Percentiles rank a stretch among this genome's conserved stretches.
Conservation (phyloP, 2,888 invertebrate genomes). For the Drosophila robusta region DNA sequence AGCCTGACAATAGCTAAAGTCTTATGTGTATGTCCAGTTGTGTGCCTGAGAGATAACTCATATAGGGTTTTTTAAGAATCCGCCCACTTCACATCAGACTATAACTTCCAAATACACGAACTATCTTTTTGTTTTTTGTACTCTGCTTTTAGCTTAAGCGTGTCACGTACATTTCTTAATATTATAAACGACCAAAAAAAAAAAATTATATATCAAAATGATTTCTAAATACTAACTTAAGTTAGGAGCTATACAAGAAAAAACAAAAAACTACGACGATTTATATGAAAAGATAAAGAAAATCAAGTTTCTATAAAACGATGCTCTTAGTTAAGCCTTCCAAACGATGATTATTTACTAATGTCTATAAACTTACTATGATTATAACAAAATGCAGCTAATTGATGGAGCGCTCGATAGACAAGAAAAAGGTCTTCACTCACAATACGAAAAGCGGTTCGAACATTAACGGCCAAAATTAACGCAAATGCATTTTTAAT, state of each 20-base stretch:
- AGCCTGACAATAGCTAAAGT: conserved; percentile 45
- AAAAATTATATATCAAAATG: conserved; percentile 40
- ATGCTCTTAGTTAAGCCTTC: conserved; percentile 66
- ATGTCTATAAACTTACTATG: conserved; percentile 32
- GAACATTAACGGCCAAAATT: conserved; percentile 38
- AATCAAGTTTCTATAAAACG: conserved; percentile 36
- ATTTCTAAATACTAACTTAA: conserved; percentile 60
- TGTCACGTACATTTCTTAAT: conserved; percentile 47
- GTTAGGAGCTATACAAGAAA: conserved; percentile 34
- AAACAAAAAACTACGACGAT: conserved; percentile 32
- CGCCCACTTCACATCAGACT: neutral
- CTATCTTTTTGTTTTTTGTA: conserved; percentile 52
- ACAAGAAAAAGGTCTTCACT: conserved; percentile 14
- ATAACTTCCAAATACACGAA: conserved; percentile 27
- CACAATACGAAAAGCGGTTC: conserved; percentile 44
- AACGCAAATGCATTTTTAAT: conserved; percentile 71
- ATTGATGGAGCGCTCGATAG: conserved; percentile 24
- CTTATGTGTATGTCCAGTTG: conserved; percentile 17
- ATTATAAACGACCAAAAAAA: conserved; percentile 64
- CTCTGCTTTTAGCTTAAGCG: conserved; percentile 54
- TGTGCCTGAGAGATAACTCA: conserved; percentile 17
- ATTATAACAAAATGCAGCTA: conserved; percentile 48
- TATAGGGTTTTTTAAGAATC: neutral
- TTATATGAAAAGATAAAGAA: conserved; percentile 30
- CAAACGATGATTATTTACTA: conserved; percentile 53